Percentiles rank a stretch among this genome's conserved stretches.
phyloP scores from a whole-genome alignment of 2,888 invertebrate species.

The Dromius quadrimaculatus region DNA sequence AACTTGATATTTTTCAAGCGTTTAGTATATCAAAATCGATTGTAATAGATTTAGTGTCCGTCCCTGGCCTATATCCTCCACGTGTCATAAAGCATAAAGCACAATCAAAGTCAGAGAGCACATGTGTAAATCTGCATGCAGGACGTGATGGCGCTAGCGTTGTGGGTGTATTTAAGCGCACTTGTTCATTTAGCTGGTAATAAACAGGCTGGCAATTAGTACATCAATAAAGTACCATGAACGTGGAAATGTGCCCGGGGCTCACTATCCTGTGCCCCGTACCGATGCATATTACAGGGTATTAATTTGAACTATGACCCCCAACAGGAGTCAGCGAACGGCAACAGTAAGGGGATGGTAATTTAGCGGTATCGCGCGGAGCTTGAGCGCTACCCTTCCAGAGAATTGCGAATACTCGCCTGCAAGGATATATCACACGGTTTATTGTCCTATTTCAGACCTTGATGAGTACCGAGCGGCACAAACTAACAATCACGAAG shows the following conservation, averaged over 20 bases:
- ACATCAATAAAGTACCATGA: constrained; percentile 47
- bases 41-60: background rate
- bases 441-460: background rate
- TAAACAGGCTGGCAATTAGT: constrained; percentile 43
- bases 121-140: constrained; percentile 16
- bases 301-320: constrained; percentile 48
- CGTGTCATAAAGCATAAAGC: background rate
- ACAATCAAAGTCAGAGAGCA: background rate
- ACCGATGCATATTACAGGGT: constrained; percentile 48
- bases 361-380: constrained; percentile 20
- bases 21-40: background rate
- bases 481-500: background rate
- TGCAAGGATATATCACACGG: constrained; percentile 9
- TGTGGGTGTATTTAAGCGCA: constrained; percentile 33
- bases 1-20: background rate
- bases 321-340: background rate
- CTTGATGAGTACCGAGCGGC: background rate
- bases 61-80: background rate
- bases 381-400: background rate
- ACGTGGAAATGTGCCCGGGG: constrained; percentile 35
- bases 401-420: constrained; percentile 3
- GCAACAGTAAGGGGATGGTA: background rate
- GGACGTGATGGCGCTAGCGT: background rate
- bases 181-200: constrained; percentile 44
- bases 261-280: constrained; percentile 7